Percentiles rank a stretch among this genome's conserved stretches.
Evolutionary conservation across 2,113 vertebrate species (phyloP).

Genomic region (Numenius arquata): DNA sequence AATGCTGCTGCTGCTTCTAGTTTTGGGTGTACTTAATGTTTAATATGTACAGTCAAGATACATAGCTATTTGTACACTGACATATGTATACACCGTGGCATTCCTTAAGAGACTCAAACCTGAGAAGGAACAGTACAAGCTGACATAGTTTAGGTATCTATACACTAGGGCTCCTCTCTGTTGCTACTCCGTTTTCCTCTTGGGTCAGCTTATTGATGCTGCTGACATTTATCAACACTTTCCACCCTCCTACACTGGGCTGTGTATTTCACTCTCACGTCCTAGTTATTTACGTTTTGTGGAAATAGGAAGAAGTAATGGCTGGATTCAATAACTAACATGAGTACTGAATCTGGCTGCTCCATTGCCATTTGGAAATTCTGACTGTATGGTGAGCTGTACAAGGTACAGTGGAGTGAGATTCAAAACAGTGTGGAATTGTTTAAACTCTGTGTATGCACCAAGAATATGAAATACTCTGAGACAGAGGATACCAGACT

Average conservation of each 20-base stretch:
- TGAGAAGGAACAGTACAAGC: background rate
- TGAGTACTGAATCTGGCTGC: background rate
- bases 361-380: background rate
- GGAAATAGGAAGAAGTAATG: background rate
- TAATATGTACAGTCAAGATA: background rate
- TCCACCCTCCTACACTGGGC: background rate
- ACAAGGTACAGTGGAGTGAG: background rate
- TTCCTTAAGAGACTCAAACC: background rate
- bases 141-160: background rate
- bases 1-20: background rate
- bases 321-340: background rate
- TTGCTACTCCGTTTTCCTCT: background rate
- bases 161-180: background rate
- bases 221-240: background rate
- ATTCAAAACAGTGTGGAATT: background rate
- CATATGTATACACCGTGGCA: too few species aligned
- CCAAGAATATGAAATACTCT: background rate
- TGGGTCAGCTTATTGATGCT: background rate
- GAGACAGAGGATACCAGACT: background rate
- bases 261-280: background rate
- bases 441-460: background rate
- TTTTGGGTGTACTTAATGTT: background rate
- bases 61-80: background rate
- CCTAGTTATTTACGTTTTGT: background rate
- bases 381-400: background rate